Base-by-base conservation (phyloP, 1,140 invertebrate species). In the Zaprionus kolodkinae region DNA sequence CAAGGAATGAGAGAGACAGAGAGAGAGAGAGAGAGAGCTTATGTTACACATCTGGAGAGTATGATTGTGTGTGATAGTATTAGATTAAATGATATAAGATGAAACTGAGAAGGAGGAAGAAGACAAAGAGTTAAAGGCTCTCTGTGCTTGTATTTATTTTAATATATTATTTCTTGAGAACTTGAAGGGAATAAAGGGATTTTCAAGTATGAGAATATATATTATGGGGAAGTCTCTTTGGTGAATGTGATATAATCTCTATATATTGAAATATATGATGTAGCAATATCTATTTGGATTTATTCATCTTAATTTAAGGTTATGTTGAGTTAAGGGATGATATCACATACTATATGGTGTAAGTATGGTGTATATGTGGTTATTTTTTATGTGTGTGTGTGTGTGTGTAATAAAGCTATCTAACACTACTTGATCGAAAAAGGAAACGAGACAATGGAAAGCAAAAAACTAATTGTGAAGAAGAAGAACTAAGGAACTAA, bases 351-450 rank as follows among this genome's bases (percentile, higher is more conserved):
- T 6, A 50, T 21, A 10, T 50, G 6, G 10, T 21, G 30, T 38
- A 35, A 6, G 30, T 12, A n/a, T 50, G 45, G 12, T 59, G 43
- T 25, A 25, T 57, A 3, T 50, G 38, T 66, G 35, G 17, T 45
- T 50, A 21, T 50, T 35, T 9, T 13, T n/a, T n/a, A 10, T 56
- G 40, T 62, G 35, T 57, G 38, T 59, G 60, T 68, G 50, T 45
- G 30, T 52, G 61, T 67, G 11, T 63, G 21, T 57, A 30, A 45
- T 62, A 38, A 25, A 55, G 11, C 40, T 55, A 70, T 60, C 70
- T 85, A 84, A 68, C 17, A 57, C 82, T 85, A 85, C 78, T 76
- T 59, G 78, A 85, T 78, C 43, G 27, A 62, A 78, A 75, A 74
- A 69, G 45, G 54, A 55, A 38, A 72, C 30, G 27, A 72, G 64